phyloP scores from a whole-genome alignment of 2,113 vertebrate genomes.

The Trochalopteron elliotii region DNA sequence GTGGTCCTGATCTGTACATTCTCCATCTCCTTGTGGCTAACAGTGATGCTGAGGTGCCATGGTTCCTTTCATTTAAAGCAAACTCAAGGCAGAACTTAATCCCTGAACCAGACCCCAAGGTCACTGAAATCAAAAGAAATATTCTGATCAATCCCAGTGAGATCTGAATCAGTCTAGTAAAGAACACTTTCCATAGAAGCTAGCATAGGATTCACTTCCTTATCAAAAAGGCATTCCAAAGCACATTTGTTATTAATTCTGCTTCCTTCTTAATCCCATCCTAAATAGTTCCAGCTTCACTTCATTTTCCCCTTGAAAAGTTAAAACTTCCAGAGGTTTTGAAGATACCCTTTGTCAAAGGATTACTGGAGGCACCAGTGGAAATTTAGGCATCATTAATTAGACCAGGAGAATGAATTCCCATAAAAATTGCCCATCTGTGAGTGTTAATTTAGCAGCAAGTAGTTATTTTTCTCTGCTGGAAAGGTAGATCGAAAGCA shows the following conservation, averaged over 20 bases:
- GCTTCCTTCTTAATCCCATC: background rate
- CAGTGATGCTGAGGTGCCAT: background rate
- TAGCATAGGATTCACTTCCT: background rate
- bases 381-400: constrained; percentile 1
- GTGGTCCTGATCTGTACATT: background rate
- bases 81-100: background rate
- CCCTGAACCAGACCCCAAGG: background rate
- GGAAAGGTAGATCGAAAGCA: background rate
- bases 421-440: background rate
- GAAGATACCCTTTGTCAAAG: background rate
- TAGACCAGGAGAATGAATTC: background rate
- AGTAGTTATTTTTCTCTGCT: constrained; percentile 16
- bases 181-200: background rate
- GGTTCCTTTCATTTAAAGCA: background rate
- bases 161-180: background rate
- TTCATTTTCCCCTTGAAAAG: background rate
- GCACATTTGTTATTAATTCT: background rate
- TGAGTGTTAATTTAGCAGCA: background rate
- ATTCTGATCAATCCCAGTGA: background rate
- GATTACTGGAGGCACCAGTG: background rate
- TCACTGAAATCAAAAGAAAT: background rate
- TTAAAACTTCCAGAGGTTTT: background rate
- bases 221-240: background rate
- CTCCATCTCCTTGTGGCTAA: background rate
- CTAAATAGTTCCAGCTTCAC: background rate